Percentiles rank a stretch among this genome's conserved stretches.
Conservation (phyloP, 2,797 vertebrate genomes). For the Chelidonichthys spinosus region DNA sequence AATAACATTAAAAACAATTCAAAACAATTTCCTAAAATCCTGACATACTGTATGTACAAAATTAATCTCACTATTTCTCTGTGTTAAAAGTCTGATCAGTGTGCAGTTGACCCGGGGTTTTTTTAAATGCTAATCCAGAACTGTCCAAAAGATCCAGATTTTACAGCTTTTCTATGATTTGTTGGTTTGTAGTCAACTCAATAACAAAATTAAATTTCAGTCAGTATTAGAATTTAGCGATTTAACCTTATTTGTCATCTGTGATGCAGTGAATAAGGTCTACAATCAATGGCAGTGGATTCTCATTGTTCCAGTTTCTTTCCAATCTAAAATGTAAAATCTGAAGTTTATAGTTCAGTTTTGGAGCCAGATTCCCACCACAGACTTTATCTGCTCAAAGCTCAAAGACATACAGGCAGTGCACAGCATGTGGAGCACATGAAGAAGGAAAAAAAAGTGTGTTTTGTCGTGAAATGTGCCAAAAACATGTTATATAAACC, state of each 20-base stretch:
- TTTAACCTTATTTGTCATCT: slow-evolving; percentile 6
- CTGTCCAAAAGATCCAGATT: background rate
- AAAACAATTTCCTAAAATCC: slow-evolving; percentile 52
- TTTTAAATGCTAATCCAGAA: slow-evolving; percentile 4
- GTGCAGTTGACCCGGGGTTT: slow-evolving; percentile 24
- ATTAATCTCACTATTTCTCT: slow-evolving; percentile 37
- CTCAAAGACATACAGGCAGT: background rate
- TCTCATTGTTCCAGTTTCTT: background rate
- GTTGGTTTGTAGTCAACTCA: background rate
- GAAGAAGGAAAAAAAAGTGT: background rate
- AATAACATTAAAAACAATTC: slow-evolving; percentile 61
- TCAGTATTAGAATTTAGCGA: slow-evolving; percentile 14
- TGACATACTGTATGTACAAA: slow-evolving; percentile 53
- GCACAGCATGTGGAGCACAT: slow-evolving; percentile 10
- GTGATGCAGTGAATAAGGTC: slow-evolving; percentile 9
- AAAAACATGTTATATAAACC: background rate
- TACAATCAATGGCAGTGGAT: slow-evolving; percentile 3
- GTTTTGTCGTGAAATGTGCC: slow-evolving; percentile 23
- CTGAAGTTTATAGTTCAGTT: background rate
- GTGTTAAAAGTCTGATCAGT: slow-evolving; percentile 28
- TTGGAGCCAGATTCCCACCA: background rate
- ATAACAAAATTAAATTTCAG: background rate
- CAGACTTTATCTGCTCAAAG: slow-evolving; percentile 2
- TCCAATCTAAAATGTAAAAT: background rate
- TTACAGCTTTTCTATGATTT: background rate